These are phyloP conservation scores for Coptotermes formosanus DNA, from an alignment of 1,140 invertebrate genomes.

Conservation along the genomic window DNA sequence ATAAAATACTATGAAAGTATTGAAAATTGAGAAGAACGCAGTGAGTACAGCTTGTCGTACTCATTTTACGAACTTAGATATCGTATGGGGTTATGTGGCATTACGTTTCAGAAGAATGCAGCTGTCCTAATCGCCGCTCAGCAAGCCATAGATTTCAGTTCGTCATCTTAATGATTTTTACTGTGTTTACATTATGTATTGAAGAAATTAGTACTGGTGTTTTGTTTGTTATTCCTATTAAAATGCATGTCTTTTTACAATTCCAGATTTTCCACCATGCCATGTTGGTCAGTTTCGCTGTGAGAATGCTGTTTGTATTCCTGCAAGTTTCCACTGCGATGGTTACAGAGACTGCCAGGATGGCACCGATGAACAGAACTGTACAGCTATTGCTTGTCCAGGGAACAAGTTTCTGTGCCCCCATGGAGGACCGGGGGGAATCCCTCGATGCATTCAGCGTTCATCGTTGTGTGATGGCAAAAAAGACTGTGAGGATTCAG, in stretches of 20 bases:
- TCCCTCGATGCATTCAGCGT: slow-evolving; percentile 83
- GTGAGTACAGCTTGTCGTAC: too few relatives aligned
- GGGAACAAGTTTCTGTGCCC: slow-evolving; percentile 91
- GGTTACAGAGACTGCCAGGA: slow-evolving; percentile 83
- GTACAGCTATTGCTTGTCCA: slow-evolving; percentile 84
- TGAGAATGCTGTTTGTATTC: slow-evolving; percentile 90
- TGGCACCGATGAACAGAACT: slow-evolving; percentile 86
- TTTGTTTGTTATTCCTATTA: not conserved
- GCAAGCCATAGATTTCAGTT: too few relatives aligned
- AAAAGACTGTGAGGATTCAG: slow-evolving; percentile 83
- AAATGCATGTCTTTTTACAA: not conserved
- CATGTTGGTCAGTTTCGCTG: slow-evolving; percentile 89
- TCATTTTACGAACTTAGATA: too few relatives aligned
- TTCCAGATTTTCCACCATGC: slow-evolving; percentile 83
- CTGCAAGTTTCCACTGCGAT: slow-evolving; percentile 77
- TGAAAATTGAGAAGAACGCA: too few relatives aligned
- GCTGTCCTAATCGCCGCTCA: too few relatives aligned
- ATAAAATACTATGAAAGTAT: too few relatives aligned
- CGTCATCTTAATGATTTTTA: too few relatives aligned
- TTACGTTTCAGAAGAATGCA: too few relatives aligned
- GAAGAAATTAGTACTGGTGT: not conserved
- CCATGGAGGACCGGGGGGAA: slow-evolving; percentile 63
- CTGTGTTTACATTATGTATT: too few relatives aligned
- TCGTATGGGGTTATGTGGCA: too few relatives aligned
- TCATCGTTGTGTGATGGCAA: slow-evolving; percentile 87